These are phyloP conservation scores for Orbicella faveolata DNA, from an alignment of 64 coral and sea anemone species.

Conservation along the genomic window DNA sequence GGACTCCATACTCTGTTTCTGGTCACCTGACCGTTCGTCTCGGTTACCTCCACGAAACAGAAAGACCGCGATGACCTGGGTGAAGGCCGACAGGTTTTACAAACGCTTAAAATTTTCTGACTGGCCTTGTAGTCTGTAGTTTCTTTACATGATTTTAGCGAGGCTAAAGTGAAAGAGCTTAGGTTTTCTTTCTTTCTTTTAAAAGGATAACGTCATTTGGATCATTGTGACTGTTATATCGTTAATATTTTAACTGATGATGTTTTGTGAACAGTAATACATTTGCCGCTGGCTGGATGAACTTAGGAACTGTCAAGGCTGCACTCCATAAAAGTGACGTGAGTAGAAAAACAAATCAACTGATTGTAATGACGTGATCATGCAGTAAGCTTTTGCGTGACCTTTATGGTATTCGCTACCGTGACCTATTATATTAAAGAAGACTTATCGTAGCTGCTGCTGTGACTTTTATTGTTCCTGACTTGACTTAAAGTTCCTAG, in stretches of 20 bases:
- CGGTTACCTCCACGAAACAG: too few relatives aligned
- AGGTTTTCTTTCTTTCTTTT: too few relatives aligned
- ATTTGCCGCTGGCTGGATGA: slow-evolving; percentile 93
- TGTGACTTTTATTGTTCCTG: too few relatives aligned
- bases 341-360: neutral
- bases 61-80: too few relatives aligned
- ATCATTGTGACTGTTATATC: neutral
- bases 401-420: neutral
- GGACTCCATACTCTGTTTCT: too few relatives aligned
- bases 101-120: too few relatives aligned
- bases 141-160: too few relatives aligned
- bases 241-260: neutral
- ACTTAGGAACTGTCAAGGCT: slow-evolving; percentile 86
- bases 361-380: neutral
- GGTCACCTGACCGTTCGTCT: too few relatives aligned
- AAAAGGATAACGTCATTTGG: too few relatives aligned
- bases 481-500: neutral
- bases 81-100: too few relatives aligned
- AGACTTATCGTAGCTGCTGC: neutral
- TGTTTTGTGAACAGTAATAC: slow-evolving; percentile 27
- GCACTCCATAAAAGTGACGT: slow-evolving; percentile 78
- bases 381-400: neutral
- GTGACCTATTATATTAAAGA: neutral
- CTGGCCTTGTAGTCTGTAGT: too few relatives aligned
- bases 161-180: too few relatives aligned